These are phyloP conservation scores for Bergia sp. DNA, from an alignment of 92 coral and sea anemone genomes.

Conservation along the genomic window DNA sequence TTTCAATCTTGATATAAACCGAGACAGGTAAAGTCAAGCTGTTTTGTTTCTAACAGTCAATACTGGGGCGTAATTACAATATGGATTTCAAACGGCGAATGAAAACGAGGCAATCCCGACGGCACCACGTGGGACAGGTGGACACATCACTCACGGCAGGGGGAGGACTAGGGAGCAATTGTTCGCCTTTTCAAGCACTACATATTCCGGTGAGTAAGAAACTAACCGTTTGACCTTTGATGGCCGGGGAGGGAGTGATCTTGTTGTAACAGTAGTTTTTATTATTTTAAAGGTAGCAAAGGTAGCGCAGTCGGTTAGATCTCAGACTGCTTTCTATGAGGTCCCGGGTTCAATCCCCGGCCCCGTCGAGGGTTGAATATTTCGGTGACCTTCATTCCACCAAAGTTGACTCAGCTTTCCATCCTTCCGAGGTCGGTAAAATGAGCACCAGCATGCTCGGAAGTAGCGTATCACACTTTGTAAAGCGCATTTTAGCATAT, in stretches of 20 bases:
- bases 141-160: conserved; percentile 75
- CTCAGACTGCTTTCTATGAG: no score
- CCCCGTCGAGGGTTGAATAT: no score
- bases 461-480: no score
- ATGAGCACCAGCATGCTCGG: no score
- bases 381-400: no score
- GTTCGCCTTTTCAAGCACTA: conserved; percentile 95
- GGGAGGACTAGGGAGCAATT: conserved; percentile 78
- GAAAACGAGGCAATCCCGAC: conserved; percentile 87
- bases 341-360: no score
- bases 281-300: no score
- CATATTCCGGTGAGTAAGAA: conserved; percentile 72
- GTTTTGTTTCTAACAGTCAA: conserved; percentile 62
- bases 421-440: no score
- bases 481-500: no score
- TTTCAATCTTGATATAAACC: neutral
- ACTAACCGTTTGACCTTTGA: neutral
- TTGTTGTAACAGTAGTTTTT: neutral
- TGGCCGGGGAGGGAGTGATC: neutral
- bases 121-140: conserved; percentile 88
- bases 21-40: no score
- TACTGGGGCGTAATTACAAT: conserved; percentile 90
- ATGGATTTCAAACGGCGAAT: conserved; percentile 92
- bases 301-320: no score
- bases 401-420: no score